These are phyloP conservation scores for Brachyopa scutellaris DNA, from an alignment of 2,888 invertebrate genomes.

Conservation along the genomic window DNA sequence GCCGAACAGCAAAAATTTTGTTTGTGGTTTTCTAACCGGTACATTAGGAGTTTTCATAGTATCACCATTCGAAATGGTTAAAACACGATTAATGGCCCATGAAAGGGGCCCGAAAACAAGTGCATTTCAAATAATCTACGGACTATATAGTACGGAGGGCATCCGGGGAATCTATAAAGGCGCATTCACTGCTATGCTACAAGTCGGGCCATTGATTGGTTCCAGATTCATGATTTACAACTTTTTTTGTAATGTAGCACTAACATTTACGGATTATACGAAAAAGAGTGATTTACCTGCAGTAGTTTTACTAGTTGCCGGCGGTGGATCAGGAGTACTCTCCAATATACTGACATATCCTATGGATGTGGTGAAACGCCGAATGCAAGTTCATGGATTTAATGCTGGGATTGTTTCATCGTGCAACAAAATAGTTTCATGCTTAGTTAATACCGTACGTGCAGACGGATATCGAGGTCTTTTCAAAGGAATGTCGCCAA, in stretches of 20 bases:
- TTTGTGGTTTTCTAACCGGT: constrained; percentile 39
- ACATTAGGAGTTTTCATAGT: background rate
- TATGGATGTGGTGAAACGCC: constrained; percentile 47
- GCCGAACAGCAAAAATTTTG: constrained; percentile 27
- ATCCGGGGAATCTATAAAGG: constrained; percentile 22
- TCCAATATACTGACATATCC: constrained; percentile 28
- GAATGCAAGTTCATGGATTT: constrained; percentile 7
- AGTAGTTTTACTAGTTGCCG: constrained; percentile 1
- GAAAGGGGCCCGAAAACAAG: too few relatives aligned
- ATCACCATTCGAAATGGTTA: constrained; percentile 29
- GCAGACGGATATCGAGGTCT: constrained; percentile 24
- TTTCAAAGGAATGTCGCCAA: constrained; percentile 41
- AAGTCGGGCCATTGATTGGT: constrained; percentile 31
- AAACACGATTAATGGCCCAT: constrained; percentile 11
- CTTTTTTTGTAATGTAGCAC: background rate
- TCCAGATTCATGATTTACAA: constrained; percentile 45
- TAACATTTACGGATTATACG: background rate
- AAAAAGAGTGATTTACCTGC: constrained; percentile 9
- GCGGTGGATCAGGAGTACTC: constrained; percentile 19
- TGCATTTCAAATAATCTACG: background rate
- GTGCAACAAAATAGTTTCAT: background rate
- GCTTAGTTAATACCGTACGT: background rate
- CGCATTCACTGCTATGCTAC: constrained; percentile 12
- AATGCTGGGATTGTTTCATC: background rate
- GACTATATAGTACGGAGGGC: background rate